A percentile compares a stretch with the other conserved stretches of the same genome.
phyloP scores from a whole-genome alignment of 2,888 invertebrate species.

The Poecilus cupreus region DNA sequence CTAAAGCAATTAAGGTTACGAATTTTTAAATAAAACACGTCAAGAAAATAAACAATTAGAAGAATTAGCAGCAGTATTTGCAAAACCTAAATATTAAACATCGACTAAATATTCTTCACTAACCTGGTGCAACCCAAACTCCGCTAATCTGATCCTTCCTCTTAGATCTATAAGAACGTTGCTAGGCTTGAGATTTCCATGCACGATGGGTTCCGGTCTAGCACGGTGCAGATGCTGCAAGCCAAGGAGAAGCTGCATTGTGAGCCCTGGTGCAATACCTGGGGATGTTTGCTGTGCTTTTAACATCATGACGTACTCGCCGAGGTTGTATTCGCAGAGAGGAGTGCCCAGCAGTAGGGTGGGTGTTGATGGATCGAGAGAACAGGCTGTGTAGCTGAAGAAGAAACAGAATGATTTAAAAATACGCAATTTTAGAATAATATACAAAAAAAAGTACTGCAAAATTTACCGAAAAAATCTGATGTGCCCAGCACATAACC shows the following conservation, averaged over 20 bases:
- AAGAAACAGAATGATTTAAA: neutral
- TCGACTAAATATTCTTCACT: constrained; percentile 60
- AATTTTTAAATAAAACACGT: no score
- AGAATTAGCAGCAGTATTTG: no score
- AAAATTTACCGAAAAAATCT: neutral
- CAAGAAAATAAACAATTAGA: no score
- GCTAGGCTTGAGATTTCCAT: constrained; percentile 72
- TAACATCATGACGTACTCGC: constrained; percentile 68
- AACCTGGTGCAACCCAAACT: constrained; percentile 72
- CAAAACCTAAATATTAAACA: constrained; percentile 65
- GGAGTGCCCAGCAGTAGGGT: constrained; percentile 64
- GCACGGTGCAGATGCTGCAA: constrained; percentile 69
- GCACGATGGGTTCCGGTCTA: constrained; percentile 68
- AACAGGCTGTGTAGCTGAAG: neutral
- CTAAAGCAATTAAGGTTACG: no score
- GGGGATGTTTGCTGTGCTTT: constrained; percentile 61
- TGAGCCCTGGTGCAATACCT: constrained; percentile 63
- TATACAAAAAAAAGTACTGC: no score
- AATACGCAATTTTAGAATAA: neutral
- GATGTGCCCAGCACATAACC: no score
- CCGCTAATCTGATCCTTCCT: constrained; percentile 70
- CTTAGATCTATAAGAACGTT: constrained; percentile 71
- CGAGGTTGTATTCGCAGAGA: constrained; percentile 70
- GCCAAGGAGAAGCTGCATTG: constrained; percentile 63
- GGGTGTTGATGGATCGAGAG: constrained; percentile 1